A percentile compares a stretch with the other conserved stretches of the same genome.
Evolutionary conservation across 2,888 invertebrate genomes (phyloP).

Genomic region (Eilema sororculum): DNA sequence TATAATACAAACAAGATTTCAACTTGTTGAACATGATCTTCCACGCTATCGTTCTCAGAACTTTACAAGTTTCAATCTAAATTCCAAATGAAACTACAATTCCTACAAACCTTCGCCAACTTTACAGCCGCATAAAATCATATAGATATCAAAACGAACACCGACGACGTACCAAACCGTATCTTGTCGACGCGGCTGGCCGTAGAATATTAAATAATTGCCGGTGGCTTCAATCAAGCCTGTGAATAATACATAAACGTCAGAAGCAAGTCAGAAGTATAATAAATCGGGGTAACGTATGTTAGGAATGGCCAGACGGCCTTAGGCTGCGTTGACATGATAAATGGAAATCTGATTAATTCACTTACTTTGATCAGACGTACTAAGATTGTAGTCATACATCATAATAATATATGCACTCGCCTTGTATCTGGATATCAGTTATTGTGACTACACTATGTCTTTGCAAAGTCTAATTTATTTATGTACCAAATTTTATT

Average conservation of each 20-base stretch:
- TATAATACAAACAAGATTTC: background rate
- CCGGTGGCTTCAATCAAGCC: constrained; percentile 30
- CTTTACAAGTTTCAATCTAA: background rate
- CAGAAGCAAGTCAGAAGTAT: constrained; percentile 33
- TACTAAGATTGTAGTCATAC: background rate
- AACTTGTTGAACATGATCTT: background rate
- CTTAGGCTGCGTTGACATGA: constrained; percentile 21
- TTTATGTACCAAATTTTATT: no score
- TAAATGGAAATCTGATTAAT: background rate
- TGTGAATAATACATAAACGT: constrained; percentile 39
- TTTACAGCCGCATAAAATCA: constrained; percentile 19
- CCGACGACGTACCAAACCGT: constrained; percentile 9
- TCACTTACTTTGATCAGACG: background rate
- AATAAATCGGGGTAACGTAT: constrained; percentile 47
- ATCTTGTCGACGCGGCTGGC: constrained; percentile 17
- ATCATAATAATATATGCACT: no score
- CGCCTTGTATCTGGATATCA: no score
- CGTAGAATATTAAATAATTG: constrained; percentile 38
- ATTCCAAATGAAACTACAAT: constrained; percentile 12
- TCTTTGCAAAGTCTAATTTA: no score
- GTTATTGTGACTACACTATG: no score
- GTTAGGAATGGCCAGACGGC: constrained; percentile 47
- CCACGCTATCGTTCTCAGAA: background rate
- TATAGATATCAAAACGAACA: constrained; percentile 22
- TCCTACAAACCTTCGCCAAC: constrained; percentile 1